Base-by-base conservation (phyloP, 2,113 vertebrate species). In the Eolophus roseicapilla region DNA sequence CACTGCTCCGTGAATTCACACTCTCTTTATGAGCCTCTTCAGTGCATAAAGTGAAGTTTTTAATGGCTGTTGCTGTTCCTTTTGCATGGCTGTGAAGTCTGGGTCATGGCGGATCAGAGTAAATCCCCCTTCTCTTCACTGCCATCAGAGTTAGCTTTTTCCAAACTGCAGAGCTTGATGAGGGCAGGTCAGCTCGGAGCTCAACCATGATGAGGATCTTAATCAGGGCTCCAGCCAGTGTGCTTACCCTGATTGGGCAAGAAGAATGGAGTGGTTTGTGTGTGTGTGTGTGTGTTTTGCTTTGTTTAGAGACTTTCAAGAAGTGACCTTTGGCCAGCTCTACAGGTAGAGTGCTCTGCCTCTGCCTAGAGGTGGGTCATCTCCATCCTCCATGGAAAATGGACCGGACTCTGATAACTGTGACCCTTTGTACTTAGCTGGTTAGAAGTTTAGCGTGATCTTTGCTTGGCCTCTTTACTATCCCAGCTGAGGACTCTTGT, bases 21-120 rank as follows among this genome's bases (percentile, higher is more conserved):
- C 81, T 95, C 74, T 88, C 74, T 97, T 94, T 96, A 90, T 75
- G 67, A 90, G 75, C 82, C 87, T 81, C 76, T 78, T 82, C 90
- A 86, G 95, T 19, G 55, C 19, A 43, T 7, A 8, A 63, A 86
- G 88, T 44, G 82, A 87, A 80, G 87, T 50, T 94, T 89, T 92
- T 88, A 74, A 88, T 78, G 93, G 96, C 82, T 7, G 39, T 85
- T 62, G 90, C 92, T 87, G 70, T 73, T 92, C 53, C 46, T 82
- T 86, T 70, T 49, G 93, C 88, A 86, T 39, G 90, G 71, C 82
- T 93, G 84, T 41, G 84, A 91, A 87, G 85, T 63, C 93, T 76
- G 84, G 90, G 93, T 93, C 92, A 67, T 10, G 3, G 75, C 71
- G 49, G 70, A 88, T 69, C 70, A 41, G 74, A 5, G 27, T n/a